Percentiles rank a stretch among this genome's conserved stretches.
These are phyloP conservation scores for Urocyon cinereoargenteus DNA, from an alignment of 2,797 vertebrate genomes.

Conservation along the genomic window DNA sequence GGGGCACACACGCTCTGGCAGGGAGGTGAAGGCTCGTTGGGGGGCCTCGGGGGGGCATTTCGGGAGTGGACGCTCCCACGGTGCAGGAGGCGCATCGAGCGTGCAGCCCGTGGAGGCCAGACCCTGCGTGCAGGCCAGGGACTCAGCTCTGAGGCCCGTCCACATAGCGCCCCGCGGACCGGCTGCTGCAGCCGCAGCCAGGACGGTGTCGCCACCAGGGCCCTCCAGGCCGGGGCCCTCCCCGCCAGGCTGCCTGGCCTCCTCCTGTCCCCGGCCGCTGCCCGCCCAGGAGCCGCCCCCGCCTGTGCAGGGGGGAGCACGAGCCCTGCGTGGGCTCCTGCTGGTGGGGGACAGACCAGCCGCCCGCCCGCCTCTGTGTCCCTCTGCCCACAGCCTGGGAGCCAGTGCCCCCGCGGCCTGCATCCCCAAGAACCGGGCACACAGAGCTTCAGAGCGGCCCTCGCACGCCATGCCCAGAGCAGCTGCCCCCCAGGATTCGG, in stretches of 20 bases:
- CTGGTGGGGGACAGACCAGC: fast-evolving
- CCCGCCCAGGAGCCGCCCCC: too few species aligned
- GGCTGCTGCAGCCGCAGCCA: too few species aligned
- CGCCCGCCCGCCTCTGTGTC: neutral
- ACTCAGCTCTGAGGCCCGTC: fast-evolving
- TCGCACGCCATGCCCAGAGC: neutral
- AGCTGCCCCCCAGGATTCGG: neutral
- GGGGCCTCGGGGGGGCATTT: neutral
- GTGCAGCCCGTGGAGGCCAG: neutral
- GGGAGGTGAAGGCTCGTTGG: neutral
- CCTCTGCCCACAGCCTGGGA: neutral
- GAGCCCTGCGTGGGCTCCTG: neutral
- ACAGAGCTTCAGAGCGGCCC: neutral
- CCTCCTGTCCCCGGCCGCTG: neutral
- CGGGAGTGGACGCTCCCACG: too few species aligned
- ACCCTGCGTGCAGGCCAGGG: neutral
- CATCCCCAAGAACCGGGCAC: too few species aligned
- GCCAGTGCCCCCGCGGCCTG: neutral
- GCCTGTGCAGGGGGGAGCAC: fast-evolving
- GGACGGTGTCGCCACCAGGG: too few species aligned
- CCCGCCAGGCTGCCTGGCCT: fast-evolving
- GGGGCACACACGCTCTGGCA: fast-evolving
- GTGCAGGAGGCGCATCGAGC: neutral
- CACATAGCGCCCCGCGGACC: too few species aligned
- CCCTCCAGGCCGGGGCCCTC: too few species aligned